Conservation (phyloP, 2,888 invertebrate species). For the Melanostoma mellinum region DNA sequence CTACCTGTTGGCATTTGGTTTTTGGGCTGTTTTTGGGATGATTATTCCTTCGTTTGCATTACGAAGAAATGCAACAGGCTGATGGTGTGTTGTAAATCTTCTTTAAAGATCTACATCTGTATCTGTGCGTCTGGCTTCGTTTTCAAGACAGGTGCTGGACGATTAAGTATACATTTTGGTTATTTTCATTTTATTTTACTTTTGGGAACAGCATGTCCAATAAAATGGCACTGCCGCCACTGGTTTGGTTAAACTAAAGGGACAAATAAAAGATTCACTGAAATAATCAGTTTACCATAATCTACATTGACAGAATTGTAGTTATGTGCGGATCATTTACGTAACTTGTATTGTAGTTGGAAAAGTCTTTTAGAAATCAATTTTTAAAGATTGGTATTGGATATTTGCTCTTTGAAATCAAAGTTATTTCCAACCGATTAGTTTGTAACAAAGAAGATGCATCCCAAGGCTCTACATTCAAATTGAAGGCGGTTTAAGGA, state of each 20-base stretch:
- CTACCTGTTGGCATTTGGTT: slow-evolving; percentile 52
- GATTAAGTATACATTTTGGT: slow-evolving; percentile 58
- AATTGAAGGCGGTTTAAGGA: too few relatives aligned
- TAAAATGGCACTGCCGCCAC: slow-evolving; percentile 49
- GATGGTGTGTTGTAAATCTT: slow-evolving; percentile 56
- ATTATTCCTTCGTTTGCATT: slow-evolving; percentile 56
- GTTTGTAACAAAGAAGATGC: too few relatives aligned
- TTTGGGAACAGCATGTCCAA: slow-evolving; percentile 64
- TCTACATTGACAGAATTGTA: too few relatives aligned
- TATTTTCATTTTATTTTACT: slow-evolving; percentile 21
- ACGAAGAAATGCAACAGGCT: slow-evolving; percentile 67
- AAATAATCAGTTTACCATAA: too few relatives aligned
- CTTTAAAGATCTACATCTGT: slow-evolving; percentile 56
- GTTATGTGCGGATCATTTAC: too few relatives aligned
- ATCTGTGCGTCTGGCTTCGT: slow-evolving; percentile 48
- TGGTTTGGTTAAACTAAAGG: not conserved
- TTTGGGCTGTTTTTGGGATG: slow-evolving; percentile 32
- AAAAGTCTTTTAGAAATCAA: too few relatives aligned
- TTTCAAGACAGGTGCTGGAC: slow-evolving; percentile 66
- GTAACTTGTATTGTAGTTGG: too few relatives aligned
- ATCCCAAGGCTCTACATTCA: too few relatives aligned
- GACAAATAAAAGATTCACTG: too few relatives aligned
- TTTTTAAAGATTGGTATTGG: too few relatives aligned
- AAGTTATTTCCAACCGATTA: too few relatives aligned
- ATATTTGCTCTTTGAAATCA: too few relatives aligned